phyloP scores from a whole-genome alignment of 2,888 invertebrate species.

The Phragmatobia fuliginosa region DNA sequence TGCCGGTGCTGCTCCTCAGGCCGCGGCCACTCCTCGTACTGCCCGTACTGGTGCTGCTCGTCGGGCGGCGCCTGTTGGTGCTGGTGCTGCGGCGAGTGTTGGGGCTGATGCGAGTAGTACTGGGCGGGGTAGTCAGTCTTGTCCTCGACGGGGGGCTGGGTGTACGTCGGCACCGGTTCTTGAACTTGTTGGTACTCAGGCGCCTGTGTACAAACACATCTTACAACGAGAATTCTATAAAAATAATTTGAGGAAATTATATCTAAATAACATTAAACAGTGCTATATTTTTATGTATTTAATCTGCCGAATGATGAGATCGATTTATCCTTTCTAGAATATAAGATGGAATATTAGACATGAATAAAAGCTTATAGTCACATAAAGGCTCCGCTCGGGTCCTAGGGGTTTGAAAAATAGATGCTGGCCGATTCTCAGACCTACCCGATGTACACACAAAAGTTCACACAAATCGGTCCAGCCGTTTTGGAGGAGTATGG shows the following conservation, averaged over 20 bases:
- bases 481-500: too few species aligned
- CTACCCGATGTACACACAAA: too few species aligned
- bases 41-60: constrained; percentile 32
- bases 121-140: constrained; percentile 56
- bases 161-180: constrained; percentile 43
- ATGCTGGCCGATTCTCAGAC: too few species aligned
- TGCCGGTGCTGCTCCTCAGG: constrained; percentile 54
- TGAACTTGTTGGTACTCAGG: constrained; percentile 51
- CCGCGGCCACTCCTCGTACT: constrained; percentile 50
- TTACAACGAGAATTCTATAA: too few species aligned
- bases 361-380: neutral
- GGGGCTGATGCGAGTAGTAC: constrained; percentile 52
- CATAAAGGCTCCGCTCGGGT: too few species aligned
- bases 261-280: too few species aligned
- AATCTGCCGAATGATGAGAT: too few species aligned
- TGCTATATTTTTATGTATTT: too few species aligned
- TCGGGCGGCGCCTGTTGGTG: neutral
- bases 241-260: too few species aligned
- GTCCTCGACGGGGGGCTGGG: constrained; percentile 49
- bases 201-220: constrained; percentile 46
- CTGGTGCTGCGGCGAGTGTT: constrained; percentile 16
- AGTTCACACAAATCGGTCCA: too few species aligned
- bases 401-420: too few species aligned
- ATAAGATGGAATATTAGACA: neutral
- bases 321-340: too few species aligned